Conservation (phyloP, 2,797 vertebrate genomes). For the Scyliorhinus canicula region DNA sequence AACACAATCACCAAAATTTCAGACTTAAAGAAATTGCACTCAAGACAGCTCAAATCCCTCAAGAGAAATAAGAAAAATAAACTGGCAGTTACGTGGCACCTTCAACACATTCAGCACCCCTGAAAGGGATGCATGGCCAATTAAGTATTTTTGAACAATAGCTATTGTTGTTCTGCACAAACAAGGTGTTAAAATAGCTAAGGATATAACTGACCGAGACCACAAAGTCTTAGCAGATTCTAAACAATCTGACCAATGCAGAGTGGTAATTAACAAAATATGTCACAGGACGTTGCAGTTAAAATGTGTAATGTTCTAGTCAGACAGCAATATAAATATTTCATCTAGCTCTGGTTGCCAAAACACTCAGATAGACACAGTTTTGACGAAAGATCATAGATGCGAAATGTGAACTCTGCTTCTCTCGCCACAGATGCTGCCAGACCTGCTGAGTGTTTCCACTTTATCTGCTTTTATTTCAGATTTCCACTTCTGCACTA, state of each 20-base stretch:
- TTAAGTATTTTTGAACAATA: neutral
- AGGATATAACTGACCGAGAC: neutral
- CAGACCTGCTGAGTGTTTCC: no score
- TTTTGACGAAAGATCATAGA: no score
- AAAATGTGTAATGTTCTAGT: neutral
- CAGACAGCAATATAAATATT: neutral
- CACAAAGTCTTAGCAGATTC: neutral
- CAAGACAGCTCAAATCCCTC: neutral
- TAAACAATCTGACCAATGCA: neutral
- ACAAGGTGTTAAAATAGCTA: neutral
- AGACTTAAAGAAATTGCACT: neutral
- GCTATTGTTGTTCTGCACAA: neutral
- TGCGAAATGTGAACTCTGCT: no score
- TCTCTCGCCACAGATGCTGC: no score
- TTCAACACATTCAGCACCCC: neutral
- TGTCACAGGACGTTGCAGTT: neutral
- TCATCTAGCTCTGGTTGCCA: neutral
- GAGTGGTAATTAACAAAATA: neutral
- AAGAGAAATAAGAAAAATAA: neutral
- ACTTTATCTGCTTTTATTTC: no score
- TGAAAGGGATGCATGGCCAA: neutral
- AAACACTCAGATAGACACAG: neutral
- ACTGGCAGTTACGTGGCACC: neutral
- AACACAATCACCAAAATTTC: neutral
- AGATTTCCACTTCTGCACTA: no score